Percentiles rank a stretch among this genome's conserved stretches.
phyloP scores from a whole-genome alignment of 2,797 vertebrate species.

The Pipistrellus kuhlii region DNA sequence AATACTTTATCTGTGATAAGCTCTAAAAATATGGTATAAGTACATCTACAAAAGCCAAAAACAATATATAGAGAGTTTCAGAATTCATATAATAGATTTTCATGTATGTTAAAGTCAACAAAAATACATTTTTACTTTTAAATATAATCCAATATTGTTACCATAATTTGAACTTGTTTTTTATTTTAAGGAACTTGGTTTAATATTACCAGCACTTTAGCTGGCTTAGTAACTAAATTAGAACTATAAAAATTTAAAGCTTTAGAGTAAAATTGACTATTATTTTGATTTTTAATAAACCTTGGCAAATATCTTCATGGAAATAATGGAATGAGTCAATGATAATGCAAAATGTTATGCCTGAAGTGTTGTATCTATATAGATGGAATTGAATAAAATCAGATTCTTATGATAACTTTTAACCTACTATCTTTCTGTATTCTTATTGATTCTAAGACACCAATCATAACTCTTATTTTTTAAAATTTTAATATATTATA shows the following conservation, averaged over 20 bases:
- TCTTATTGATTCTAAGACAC: not conserved
- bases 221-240: not conserved
- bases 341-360: not conserved
- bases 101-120: not conserved
- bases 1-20: not conserved
- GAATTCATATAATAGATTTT: not conserved
- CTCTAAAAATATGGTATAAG: not conserved
- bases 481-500: not conserved
- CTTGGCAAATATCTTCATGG: not conserved
- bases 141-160: not conserved
- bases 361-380: not conserved
- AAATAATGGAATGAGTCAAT: not conserved
- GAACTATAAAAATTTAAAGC: not conserved
- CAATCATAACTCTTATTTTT: not conserved
- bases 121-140: not conserved
- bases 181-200: not conserved
- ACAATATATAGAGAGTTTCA: not conserved
- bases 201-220: not conserved
- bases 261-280: not conserved
- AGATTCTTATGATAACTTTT: not conserved
- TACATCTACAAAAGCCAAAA: not conserved
- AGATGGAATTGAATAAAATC: not conserved
- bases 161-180: not conserved
- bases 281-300: not conserved
- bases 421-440: not conserved